Conservation (phyloP, 2,888 invertebrate species). For the Trilocha varians region DNA sequence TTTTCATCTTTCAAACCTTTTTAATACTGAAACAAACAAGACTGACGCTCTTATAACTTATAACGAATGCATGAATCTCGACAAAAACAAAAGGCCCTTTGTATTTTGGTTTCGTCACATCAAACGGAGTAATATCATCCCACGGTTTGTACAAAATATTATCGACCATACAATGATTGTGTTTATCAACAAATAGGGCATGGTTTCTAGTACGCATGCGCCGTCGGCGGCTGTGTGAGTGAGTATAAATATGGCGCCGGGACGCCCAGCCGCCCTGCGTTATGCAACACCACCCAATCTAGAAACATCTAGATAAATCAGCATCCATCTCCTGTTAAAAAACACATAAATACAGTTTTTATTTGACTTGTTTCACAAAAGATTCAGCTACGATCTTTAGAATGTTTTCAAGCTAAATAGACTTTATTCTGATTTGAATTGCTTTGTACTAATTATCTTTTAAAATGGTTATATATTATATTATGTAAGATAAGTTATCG, state of each 20-base stretch:
- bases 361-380: no score
- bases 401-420: no score
- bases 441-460: no score
- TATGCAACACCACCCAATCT: conserved; percentile 53
- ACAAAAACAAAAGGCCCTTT: background rate
- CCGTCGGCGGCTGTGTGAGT: conserved; percentile 20
- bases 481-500: no score
- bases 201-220: conserved; percentile 32
- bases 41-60: background rate
- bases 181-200: conserved; percentile 43
- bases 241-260: conserved; percentile 37
- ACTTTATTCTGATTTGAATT: no score
- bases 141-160: conserved; percentile 35
- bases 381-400: no score
- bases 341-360: conserved; percentile 12
- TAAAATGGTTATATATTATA: no score
- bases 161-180: conserved; percentile 40
- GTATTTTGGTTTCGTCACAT: background rate
- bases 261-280: conserved; percentile 38
- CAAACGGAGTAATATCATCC: conserved; percentile 21
- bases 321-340: conserved; percentile 23
- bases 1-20: no score
- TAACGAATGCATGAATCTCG: background rate
- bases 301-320: conserved; percentile 41
- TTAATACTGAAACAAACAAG: no score